These are phyloP conservation scores for Drosophila pruinosa DNA, from an alignment of 1,140 invertebrate genomes.

Conservation along the genomic window DNA sequence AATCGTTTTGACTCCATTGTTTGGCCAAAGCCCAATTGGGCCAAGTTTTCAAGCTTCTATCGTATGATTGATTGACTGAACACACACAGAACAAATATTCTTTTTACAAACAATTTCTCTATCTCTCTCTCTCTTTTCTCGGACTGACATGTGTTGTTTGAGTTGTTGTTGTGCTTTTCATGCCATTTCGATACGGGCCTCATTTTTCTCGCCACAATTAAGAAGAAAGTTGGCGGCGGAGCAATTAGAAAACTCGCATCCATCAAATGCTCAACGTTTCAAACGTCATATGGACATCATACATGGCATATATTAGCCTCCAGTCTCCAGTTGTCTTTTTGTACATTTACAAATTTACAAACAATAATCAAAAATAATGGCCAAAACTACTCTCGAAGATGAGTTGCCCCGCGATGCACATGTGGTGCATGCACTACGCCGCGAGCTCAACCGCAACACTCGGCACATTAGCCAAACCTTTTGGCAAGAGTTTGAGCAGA, in stretches of 20 bases:
- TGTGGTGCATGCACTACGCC: slow-evolving; percentile 15
- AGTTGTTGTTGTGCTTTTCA: slow-evolving; percentile 60
- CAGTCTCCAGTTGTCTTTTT: too few species aligned
- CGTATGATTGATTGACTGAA: slow-evolving; percentile 65
- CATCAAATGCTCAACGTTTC: slow-evolving; percentile 57
- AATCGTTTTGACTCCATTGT: slow-evolving; percentile 46
- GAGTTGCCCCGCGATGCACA: slow-evolving; percentile 25
- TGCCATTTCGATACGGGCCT: slow-evolving; percentile 78
- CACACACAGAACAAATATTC: slow-evolving; percentile 55
- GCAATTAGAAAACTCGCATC: slow-evolving; percentile 79
- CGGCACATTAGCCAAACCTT: slow-evolving; percentile 46
- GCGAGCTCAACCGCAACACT: slow-evolving; percentile 42
- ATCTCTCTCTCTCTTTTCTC: slow-evolving; percentile 20
- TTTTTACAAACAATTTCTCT: slow-evolving; percentile 60
- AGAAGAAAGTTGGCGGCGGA: slow-evolving; percentile 70
- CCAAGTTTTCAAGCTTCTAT: slow-evolving; percentile 62
- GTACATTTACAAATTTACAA: slow-evolving; percentile 8
- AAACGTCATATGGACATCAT: slow-evolving; percentile 38
- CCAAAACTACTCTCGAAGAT: background rate
- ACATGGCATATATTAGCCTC: background rate
- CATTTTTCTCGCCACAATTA: slow-evolving; percentile 79
- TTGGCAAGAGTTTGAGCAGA: slow-evolving; percentile 58
- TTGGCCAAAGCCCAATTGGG: slow-evolving; percentile 62
- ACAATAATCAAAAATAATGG: slow-evolving; percentile 26
- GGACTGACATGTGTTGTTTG: slow-evolving; percentile 21